phyloP scores from a whole-genome alignment of 1,140 invertebrate genomes.

The Caenorhabditis tropicalis region DNA sequence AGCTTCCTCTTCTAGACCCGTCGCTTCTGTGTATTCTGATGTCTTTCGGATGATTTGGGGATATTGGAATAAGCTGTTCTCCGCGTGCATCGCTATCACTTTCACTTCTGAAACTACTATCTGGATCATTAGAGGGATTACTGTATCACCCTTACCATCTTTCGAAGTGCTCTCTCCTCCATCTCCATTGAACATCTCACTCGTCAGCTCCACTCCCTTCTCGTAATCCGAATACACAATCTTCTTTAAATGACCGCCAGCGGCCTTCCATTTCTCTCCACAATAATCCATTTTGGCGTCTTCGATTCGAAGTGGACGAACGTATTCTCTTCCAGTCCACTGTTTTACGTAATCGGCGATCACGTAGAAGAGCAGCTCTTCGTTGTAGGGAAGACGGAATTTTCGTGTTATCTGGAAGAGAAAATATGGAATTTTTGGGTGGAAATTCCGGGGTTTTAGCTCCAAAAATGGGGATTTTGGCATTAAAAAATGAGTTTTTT shows the following conservation, averaged over 20 bases:
- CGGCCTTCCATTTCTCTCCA: slow-evolving; percentile 44
- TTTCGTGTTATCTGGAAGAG: slow-evolving; percentile 85
- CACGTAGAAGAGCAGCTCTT: slow-evolving; percentile 97
- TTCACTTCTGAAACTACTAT: neutral
- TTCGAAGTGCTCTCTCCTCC: neutral
- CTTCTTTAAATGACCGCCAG: neutral
- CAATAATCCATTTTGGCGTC: slow-evolving; percentile 32
- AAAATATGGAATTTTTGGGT: neutral
- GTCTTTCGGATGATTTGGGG: neutral
- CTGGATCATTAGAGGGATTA: neutral
- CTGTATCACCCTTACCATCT: neutral
- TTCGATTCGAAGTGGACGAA: slow-evolving; percentile 44
- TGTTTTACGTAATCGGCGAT: slow-evolving; percentile 89
- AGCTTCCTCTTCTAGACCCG: slow-evolving; percentile 39
- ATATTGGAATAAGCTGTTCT: neutral
- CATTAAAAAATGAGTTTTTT: slow-evolving; percentile 60
- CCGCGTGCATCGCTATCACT: slow-evolving; percentile 34
- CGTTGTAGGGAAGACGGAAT: slow-evolving; percentile 95
- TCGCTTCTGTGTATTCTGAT: neutral
- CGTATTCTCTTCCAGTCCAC: slow-evolving; percentile 80
- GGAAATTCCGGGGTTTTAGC: neutral
- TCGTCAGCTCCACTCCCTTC: neutral
- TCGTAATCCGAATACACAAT: neutral
- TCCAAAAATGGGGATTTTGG: neutral
- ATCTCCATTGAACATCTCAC: neutral